These are phyloP conservation scores for Labrus mixtus DNA, from an alignment of 2,113 vertebrate species.

Conservation along the genomic window DNA sequence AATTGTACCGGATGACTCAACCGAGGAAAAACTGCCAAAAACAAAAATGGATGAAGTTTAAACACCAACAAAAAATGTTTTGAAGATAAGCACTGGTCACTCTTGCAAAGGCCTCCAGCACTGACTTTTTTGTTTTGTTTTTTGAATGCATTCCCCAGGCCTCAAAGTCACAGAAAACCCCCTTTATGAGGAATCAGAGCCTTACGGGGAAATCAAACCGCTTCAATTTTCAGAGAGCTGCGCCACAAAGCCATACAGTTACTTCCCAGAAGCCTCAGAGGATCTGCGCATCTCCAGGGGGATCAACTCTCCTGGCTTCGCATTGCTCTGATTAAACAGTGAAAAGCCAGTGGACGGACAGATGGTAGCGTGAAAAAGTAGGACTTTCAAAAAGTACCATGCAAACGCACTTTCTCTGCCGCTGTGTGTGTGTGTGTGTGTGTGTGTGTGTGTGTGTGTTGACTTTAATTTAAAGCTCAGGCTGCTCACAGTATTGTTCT, in stretches of 20 bases:
- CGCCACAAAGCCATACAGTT: constrained; percentile 65
- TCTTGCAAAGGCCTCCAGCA: neutral
- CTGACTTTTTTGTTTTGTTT: constrained; percentile 8
- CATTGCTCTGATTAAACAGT: constrained; percentile 74
- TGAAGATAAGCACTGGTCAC: neutral
- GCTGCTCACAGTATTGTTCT: neutral
- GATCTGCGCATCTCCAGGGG: constrained; percentile 51
- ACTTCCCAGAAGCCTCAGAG: constrained; percentile 60
- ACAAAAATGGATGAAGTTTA: neutral
- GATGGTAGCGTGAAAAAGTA: constrained; percentile 59
- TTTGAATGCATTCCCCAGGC: neutral
- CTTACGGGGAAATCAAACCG: constrained; percentile 22
- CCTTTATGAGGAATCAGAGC: constrained; percentile 21
- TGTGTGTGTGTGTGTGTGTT: constrained; percentile 1
- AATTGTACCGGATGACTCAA: neutral
- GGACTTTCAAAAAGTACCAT: constrained; percentile 54
- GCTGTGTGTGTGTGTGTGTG: neutral
- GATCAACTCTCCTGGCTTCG: constrained; percentile 65
- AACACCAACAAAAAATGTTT: neutral
- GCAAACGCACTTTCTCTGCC: constrained; percentile 17
- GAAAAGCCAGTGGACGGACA: constrained; percentile 62
- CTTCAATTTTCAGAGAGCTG: constrained; percentile 52
- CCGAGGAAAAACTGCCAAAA: neutral
- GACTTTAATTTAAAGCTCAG: constrained; percentile 20
- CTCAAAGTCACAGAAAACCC: constrained; percentile 56